Percentiles rank a stretch among this genome's conserved stretches.
phyloP scores from a whole-genome alignment of 2,113 vertebrate genomes.

The Sylvia atricapilla region DNA sequence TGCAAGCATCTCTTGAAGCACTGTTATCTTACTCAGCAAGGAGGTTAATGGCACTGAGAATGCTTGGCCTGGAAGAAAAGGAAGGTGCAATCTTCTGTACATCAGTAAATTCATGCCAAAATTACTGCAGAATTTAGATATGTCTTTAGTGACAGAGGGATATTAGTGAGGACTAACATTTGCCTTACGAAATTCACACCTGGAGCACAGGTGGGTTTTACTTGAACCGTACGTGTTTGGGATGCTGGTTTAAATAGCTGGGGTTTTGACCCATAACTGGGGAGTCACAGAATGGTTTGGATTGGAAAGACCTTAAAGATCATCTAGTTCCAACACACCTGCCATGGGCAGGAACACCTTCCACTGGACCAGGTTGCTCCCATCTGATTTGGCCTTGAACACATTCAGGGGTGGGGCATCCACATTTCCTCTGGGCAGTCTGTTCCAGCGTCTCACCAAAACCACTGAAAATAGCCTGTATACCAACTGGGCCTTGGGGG shows the following conservation, averaged over 20 bases:
- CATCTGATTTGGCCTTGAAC: neutral
- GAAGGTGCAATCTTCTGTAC: neutral
- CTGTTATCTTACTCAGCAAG: neutral
- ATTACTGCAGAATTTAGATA: neutral
- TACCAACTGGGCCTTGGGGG: neutral
- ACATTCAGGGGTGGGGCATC: neutral
- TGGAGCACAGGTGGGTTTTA: neutral
- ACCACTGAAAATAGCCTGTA: neutral
- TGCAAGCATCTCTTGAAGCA: neutral
- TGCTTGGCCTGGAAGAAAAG: neutral
- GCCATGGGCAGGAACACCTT: neutral
- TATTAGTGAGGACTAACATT: neutral
- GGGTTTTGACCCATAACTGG: neutral
- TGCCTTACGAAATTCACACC: neutral
- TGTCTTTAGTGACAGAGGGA: neutral
- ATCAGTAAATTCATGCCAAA: neutral
- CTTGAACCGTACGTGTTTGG: accelerated
- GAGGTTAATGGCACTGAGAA: neutral
- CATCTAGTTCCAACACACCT: neutral
- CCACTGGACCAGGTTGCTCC: neutral
- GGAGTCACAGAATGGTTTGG: neutral
- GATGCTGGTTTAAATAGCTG: neutral
- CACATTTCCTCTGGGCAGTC: neutral
- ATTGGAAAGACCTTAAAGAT: neutral
- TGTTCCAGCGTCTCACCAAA: neutral